These are phyloP conservation scores for Luffia ferchaultella DNA, from an alignment of 2,888 invertebrate genomes.

Conservation along the genomic window DNA sequence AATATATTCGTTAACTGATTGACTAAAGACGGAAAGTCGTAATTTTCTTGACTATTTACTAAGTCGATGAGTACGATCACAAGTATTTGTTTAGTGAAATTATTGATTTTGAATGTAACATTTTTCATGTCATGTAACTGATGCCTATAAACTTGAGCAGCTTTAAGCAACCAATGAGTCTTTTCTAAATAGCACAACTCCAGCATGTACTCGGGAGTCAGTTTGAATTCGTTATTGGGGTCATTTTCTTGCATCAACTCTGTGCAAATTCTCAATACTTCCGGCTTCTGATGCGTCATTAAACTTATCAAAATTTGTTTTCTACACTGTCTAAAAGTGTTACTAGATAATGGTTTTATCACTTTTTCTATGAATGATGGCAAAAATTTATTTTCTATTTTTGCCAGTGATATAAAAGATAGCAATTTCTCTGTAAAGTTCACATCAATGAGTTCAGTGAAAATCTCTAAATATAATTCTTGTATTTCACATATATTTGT, in stretches of 20 bases:
- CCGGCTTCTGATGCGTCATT: conserved; percentile 41
- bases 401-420: conserved; percentile 38
- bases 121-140: conserved; percentile 53
- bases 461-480: conserved; percentile 34
- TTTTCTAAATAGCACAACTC: conserved; percentile 57
- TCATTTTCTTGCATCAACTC: conserved; percentile 47
- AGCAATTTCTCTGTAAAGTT: conserved; percentile 40
- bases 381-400: conserved; percentile 36
- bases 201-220: conserved; percentile 58
- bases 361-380: conserved; percentile 34
- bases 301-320: conserved; percentile 54
- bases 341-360: conserved; percentile 37
- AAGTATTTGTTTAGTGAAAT: conserved; percentile 56
- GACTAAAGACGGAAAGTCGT: conserved; percentile 47
- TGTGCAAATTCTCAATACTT: conserved; percentile 34
- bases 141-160: conserved; percentile 48
- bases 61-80: conserved; percentile 58
- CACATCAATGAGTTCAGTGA: conserved; percentile 37
- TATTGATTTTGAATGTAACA: conserved; percentile 55
- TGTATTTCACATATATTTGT: conserved; percentile 33
- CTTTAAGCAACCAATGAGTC: conserved; percentile 56
- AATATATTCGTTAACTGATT: conserved; percentile 55
- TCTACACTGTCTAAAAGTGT: conserved; percentile 40
- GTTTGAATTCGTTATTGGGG: conserved; percentile 45
- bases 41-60: conserved; percentile 53